A percentile compares a stretch with the other conserved stretches of the same genome.
These are phyloP conservation scores for Hafferia zeledoni DNA, from an alignment of 2,797 vertebrate species.

Conservation along the genomic window DNA sequence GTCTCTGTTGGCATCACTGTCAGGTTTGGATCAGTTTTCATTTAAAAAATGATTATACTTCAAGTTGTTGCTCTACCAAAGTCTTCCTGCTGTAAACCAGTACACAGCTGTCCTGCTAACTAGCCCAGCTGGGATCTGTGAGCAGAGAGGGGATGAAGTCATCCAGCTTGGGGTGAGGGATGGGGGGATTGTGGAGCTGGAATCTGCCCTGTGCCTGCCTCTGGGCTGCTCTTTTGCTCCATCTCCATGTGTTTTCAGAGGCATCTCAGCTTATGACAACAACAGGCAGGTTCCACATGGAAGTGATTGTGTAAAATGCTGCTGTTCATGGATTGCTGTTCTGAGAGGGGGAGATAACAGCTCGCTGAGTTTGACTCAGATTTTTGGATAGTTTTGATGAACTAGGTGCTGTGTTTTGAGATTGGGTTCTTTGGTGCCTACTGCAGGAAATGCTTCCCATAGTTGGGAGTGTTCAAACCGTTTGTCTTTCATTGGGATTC, in stretches of 20 bases:
- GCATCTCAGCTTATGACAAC: background rate
- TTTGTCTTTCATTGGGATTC: background rate
- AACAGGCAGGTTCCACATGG: rapidly evolving
- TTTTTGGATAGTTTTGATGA: background rate
- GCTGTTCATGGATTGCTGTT: background rate
- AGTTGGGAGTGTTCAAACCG: background rate
- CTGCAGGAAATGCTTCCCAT: background rate
- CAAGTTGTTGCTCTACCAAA: background rate
- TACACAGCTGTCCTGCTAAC: constrained; percentile 24
- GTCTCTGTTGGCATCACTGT: constrained; percentile 28
- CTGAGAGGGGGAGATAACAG: background rate
- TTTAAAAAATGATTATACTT: constrained; percentile 11
- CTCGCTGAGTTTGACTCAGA: background rate
- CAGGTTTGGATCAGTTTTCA: constrained; percentile 39
- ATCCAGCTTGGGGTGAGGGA: background rate
- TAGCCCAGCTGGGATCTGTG: background rate
- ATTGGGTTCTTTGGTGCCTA: background rate
- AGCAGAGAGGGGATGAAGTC: background rate
- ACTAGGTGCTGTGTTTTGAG: background rate
- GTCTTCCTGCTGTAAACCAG: constrained; percentile 19
- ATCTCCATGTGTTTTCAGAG: background rate
- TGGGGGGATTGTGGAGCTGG: background rate
- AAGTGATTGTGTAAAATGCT: background rate
- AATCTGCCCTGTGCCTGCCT: background rate
- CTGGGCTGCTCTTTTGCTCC: background rate